These are phyloP conservation scores for Pammene aurita DNA, from an alignment of 2,888 invertebrate species.

Conservation along the genomic window DNA sequence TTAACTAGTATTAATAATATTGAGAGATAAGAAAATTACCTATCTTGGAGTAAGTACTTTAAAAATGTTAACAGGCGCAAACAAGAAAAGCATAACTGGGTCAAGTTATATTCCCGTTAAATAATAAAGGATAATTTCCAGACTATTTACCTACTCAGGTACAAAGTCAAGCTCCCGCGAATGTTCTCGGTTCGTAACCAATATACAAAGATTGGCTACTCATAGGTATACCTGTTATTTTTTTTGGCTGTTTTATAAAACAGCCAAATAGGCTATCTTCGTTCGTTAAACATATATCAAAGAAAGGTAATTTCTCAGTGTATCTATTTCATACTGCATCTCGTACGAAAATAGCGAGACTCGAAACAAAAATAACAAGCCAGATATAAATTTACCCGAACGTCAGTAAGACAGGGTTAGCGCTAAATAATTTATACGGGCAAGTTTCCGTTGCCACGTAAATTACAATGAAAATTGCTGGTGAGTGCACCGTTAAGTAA, in stretches of 20 bases:
- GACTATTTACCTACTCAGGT: not conserved
- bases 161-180: not conserved
- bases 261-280: too few relatives aligned
- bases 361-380: conserved; percentile 11
- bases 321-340: not conserved
- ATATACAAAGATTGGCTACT: not conserved
- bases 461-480: conserved; percentile 60
- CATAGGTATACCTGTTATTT: too few relatives aligned
- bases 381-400: conserved; percentile 10
- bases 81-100: not conserved
- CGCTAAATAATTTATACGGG: conserved; percentile 58
- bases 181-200: not conserved
- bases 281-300: too few relatives aligned
- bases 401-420: conserved; percentile 50
- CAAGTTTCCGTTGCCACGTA: conserved; percentile 54
- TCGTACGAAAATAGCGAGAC: not conserved
- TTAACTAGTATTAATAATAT: not conserved
- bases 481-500: conserved; percentile 52
- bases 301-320: too few relatives aligned
- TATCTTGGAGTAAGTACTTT: not conserved
- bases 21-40: not conserved
- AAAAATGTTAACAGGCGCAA: not conserved
- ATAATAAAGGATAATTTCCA: too few relatives aligned
- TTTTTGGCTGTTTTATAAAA: too few relatives aligned
- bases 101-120: not conserved